A percentile compares a stretch with the other conserved stretches of the same genome.
Evolutionary conservation across 64 coral and sea anemone genomes (phyloP).

Genomic region (Hydrozoanthus tunicans): DNA sequence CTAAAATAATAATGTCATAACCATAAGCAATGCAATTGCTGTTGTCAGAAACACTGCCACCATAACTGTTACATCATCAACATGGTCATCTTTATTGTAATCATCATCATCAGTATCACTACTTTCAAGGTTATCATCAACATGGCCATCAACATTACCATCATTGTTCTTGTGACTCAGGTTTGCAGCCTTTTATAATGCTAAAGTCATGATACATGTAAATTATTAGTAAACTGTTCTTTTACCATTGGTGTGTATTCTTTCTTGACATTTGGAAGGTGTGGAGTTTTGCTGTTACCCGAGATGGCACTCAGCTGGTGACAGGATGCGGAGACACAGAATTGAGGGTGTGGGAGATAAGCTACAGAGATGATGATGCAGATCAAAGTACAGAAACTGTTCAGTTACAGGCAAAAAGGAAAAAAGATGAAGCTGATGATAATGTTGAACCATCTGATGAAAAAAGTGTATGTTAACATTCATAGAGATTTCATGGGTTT

Average conservation of each 20-base stretch:
- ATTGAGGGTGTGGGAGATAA: slow-evolving; percentile 92
- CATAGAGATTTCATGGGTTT: no score
- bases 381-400: not conserved
- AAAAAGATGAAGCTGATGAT: slow-evolving; percentile 29
- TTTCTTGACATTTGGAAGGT: slow-evolving; percentile 56
- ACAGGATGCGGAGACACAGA: slow-evolving; percentile 99
- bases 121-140: no score
- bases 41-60: no score
- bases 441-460: slow-evolving; percentile 28
- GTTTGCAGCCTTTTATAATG: no score
- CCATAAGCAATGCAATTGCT: no score
- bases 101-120: no score
- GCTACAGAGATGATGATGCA: slow-evolving; percentile 39
- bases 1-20: no score
- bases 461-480: slow-evolving; percentile 14
- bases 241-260: not conserved
- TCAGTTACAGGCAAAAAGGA: slow-evolving; percentile 27
- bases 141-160: no score
- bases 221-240: not conserved
- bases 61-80: no score
- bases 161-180: no score
- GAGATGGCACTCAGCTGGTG: slow-evolving; percentile 79
- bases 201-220: no score
- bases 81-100: no score
- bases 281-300: slow-evolving; percentile 78